Conservation (phyloP, 2,113 vertebrate genomes). For the Herpailurus yagouaroundi region DNA sequence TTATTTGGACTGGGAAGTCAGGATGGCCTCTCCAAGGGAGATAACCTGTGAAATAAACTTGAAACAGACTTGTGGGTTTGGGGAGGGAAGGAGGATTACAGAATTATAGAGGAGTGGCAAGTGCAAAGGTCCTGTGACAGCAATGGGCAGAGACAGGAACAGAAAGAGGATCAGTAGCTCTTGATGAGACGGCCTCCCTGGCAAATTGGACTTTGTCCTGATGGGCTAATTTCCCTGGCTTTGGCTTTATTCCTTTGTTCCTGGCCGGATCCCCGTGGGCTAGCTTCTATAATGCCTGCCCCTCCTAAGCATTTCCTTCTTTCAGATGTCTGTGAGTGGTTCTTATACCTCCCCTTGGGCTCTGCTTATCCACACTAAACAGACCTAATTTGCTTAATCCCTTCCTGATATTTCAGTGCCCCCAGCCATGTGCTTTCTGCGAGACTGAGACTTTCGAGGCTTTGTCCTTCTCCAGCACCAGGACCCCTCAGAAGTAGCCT, state of each 20-base stretch:
- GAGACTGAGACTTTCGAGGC: background rate
- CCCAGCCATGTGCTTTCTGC: background rate
- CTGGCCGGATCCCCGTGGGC: background rate
- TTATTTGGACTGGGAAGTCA: background rate
- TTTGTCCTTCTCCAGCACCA: background rate
- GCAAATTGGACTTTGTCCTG: background rate
- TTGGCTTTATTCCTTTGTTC: background rate
- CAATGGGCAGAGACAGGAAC: background rate
- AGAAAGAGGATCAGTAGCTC: background rate
- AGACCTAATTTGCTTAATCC: slow-evolving; percentile 48
- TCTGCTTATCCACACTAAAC: slow-evolving; percentile 31
- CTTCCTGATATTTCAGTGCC: background rate
- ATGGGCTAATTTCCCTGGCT: background rate
- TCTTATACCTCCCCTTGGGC: background rate
- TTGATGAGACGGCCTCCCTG: background rate
- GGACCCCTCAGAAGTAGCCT: background rate
- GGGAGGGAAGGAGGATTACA: background rate
- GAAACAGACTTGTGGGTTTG: background rate
- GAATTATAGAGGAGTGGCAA: background rate
- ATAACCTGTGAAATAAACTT: background rate
- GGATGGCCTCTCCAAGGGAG: background rate
- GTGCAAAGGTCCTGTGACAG: background rate
- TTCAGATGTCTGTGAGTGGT: background rate
- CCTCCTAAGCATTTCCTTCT: background rate
- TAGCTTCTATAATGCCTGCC: background rate